phyloP scores from a whole-genome alignment of 2,797 vertebrate genomes.

The Babyrousa celebensis region DNA sequence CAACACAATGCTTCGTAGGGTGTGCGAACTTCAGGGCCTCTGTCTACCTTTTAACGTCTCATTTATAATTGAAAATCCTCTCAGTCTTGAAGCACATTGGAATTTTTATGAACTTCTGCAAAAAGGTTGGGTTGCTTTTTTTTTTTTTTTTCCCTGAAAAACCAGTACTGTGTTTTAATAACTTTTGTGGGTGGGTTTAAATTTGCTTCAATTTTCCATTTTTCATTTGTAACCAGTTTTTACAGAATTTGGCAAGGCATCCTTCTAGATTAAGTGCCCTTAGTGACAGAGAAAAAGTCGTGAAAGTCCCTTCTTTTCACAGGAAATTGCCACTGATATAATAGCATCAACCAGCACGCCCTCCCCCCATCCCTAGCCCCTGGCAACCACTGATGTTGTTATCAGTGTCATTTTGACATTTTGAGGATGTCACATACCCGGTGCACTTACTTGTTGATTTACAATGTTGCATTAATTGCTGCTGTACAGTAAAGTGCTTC shows the following conservation, averaged over 20 bases:
- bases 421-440: background rate
- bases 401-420: background rate
- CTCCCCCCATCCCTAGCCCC: too few relatives aligned
- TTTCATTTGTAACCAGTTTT: background rate
- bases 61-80: constrained; percentile 66
- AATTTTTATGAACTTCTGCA: constrained; percentile 71
- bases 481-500: background rate
- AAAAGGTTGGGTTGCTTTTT: background rate
- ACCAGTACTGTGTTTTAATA: constrained; percentile 23
- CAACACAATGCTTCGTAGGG: background rate
- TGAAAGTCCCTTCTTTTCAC: background rate
- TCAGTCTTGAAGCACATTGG: background rate
- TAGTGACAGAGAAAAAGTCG: background rate
- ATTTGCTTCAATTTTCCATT: background rate
- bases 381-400: background rate
- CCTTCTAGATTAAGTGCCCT: background rate
- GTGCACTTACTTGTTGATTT: background rate
- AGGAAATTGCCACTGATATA: background rate
- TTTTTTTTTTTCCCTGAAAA: background rate
- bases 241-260: background rate
- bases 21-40: background rate
- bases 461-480: background rate
- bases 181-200: constrained; percentile 1
- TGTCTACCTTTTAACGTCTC: constrained; percentile 59
- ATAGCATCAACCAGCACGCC: fast-evolving